Conservation (phyloP, 2,113 vertebrate species). For the Tragelaphus buxtoni region DNA sequence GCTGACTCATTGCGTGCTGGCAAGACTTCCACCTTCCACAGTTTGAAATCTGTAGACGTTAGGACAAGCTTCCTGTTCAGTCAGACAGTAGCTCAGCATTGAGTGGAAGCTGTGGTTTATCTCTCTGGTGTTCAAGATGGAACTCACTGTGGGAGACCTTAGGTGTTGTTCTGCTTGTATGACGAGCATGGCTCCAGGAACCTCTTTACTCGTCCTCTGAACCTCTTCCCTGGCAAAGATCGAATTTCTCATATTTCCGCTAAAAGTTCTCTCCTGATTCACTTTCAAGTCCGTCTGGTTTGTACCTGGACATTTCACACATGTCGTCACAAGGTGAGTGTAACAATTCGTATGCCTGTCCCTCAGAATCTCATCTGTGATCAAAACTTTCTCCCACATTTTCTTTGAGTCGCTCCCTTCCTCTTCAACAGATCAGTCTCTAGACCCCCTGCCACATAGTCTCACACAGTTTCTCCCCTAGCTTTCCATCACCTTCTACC, state of each 20-base stretch:
- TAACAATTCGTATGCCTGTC: not conserved
- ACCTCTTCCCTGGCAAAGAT: not conserved
- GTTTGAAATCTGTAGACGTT: slow-evolving; percentile 38
- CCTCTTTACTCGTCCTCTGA: not conserved
- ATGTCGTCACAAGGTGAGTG: not conserved
- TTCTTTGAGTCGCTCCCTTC: not conserved
- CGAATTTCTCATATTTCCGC: not conserved
- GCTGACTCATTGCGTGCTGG: slow-evolving; percentile 57
- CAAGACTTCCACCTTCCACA: slow-evolving; percentile 35
- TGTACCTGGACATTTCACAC: not conserved
- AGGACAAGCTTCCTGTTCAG: slow-evolving; percentile 50
- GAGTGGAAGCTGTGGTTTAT: slow-evolving; percentile 19
- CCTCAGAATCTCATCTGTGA: not conserved
- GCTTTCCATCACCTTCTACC: not conserved
- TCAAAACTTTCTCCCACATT: not conserved
- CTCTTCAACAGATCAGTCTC: not conserved
- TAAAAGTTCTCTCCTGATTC: not conserved
- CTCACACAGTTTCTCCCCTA: not conserved
- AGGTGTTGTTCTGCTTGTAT: not conserved
- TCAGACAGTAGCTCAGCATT: slow-evolving; percentile 32
- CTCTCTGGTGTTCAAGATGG: not conserved
- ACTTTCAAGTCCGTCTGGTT: not conserved
- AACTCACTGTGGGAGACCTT: not conserved
- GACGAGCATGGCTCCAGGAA: not conserved
- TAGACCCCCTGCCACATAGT: not conserved